Conservation (phyloP, 2,113 vertebrate genomes). For the Colius striatus region DNA sequence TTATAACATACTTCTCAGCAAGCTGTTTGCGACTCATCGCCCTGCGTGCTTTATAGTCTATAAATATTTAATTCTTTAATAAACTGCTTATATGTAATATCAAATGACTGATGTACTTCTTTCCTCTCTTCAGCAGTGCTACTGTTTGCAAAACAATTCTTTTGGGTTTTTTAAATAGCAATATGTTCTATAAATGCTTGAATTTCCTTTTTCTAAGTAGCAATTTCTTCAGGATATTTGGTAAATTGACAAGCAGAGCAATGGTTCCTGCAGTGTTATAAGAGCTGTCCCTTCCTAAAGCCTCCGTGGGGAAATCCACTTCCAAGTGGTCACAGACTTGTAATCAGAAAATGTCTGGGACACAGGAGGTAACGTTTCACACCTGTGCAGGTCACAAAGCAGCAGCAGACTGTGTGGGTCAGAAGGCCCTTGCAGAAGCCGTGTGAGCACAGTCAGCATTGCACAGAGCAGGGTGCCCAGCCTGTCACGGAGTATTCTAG, state of each 20-base stretch:
- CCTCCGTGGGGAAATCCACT: neutral
- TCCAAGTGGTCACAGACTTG: neutral
- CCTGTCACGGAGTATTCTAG: rapidly evolving
- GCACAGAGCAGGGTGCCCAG: neutral
- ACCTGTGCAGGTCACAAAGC: neutral
- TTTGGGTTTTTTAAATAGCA: slow-evolving; percentile 69
- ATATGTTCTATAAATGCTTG: slow-evolving; percentile 73
- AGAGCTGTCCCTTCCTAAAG: neutral
- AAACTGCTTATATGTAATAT: slow-evolving; percentile 82
- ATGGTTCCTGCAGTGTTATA: neutral
- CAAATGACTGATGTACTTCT: slow-evolving; percentile 78
- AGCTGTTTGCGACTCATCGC: slow-evolving; percentile 77
- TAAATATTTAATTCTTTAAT: slow-evolving; percentile 87
- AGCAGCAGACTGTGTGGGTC: neutral
- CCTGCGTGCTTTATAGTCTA: slow-evolving; percentile 80
- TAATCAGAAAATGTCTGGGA: neutral
- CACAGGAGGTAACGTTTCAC: neutral
- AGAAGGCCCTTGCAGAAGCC: neutral
- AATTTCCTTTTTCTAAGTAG: slow-evolving; percentile 71
- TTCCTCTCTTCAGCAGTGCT: slow-evolving; percentile 68
- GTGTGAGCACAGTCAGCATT: rapidly evolving
- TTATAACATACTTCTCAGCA: slow-evolving; percentile 79
- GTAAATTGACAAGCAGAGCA: slow-evolving; percentile 58
- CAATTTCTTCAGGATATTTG: slow-evolving; percentile 68
- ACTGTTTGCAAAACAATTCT: slow-evolving; percentile 78